These are phyloP conservation scores for Metopolophium dirhodum DNA, from an alignment of 1,140 invertebrate species.

Conservation along the genomic window DNA sequence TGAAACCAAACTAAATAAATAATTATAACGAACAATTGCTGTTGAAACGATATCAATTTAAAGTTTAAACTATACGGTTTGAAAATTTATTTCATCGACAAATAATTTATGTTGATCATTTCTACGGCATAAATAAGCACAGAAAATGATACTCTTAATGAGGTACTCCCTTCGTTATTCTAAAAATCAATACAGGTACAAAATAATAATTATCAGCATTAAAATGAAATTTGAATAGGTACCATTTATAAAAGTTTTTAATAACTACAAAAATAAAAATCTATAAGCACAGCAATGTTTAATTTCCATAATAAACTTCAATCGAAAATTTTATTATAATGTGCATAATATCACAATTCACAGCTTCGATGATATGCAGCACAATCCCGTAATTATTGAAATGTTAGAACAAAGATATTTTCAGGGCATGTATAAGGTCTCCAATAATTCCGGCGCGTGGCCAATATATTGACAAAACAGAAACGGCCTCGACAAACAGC, in stretches of 20 bases:
- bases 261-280: background rate
- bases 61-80: too few species aligned
- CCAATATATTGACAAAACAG: constrained; percentile 70
- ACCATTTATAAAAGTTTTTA: background rate
- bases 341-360: background rate
- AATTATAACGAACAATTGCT: too few species aligned
- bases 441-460: constrained; percentile 78
- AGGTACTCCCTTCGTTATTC: background rate
- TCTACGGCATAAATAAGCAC: background rate
- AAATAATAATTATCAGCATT: background rate
- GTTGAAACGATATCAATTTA: too few species aligned
- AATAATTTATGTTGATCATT: too few species aligned
- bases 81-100: background rate
- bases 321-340: background rate
- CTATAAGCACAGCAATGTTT: background rate
- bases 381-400: background rate
- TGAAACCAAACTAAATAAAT: too few species aligned
- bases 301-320: background rate
- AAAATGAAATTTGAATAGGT: background rate
- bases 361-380: background rate
- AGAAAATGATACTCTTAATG: background rate
- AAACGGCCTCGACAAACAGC: background rate
- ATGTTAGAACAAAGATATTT: constrained; percentile 59
- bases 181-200: background rate
- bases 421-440: constrained; percentile 77